Percentiles rank a stretch among this genome's conserved stretches.
Conservation (phyloP, 2,113 vertebrate species). For the Synchiropus splendidus region DNA sequence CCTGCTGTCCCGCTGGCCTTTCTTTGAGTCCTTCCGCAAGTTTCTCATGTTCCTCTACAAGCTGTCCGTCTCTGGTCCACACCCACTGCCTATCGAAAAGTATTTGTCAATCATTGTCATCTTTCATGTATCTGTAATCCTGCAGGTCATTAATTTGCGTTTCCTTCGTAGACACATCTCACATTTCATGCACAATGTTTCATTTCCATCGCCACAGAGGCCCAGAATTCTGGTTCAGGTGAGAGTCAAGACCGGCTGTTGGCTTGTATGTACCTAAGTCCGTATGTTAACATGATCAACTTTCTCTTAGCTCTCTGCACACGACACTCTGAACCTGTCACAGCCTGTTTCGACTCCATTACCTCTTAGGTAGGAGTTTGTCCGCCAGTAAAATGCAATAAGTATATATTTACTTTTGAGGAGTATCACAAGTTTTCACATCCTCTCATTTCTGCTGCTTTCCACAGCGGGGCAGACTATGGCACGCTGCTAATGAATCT, state of each 20-base stretch:
- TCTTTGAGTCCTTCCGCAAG: constrained; percentile 91
- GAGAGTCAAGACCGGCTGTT: constrained; percentile 13
- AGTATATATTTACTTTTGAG: too few relatives aligned
- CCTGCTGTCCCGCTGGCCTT: constrained; percentile 96
- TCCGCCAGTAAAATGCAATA: too few relatives aligned
- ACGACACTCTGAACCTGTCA: constrained; percentile 86
- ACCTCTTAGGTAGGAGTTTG: constrained; percentile 81
- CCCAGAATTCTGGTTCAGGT: constrained; percentile 97
- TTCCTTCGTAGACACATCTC: constrained; percentile 80
- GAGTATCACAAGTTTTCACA: neutral
- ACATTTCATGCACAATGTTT: constrained; percentile 96
- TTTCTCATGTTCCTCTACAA: constrained; percentile 98
- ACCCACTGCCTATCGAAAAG: constrained; percentile 97
- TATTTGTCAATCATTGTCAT: constrained; percentile 38
- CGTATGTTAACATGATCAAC: too few relatives aligned
- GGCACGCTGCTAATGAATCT: constrained; percentile 88
- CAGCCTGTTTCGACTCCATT: constrained; percentile 94
- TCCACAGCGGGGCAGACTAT: constrained; percentile 85
- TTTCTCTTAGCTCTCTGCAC: constrained; percentile 78
- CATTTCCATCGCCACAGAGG: constrained; percentile 94
- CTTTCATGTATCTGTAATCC: too few relatives aligned
- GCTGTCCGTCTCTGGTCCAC: constrained; percentile 90
- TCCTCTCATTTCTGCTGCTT: constrained; percentile 12
- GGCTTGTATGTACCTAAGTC: too few relatives aligned
- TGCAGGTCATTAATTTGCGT: neutral